Conservation (phyloP, 2,113 vertebrate species). For the Benitochromis conjunctus region DNA sequence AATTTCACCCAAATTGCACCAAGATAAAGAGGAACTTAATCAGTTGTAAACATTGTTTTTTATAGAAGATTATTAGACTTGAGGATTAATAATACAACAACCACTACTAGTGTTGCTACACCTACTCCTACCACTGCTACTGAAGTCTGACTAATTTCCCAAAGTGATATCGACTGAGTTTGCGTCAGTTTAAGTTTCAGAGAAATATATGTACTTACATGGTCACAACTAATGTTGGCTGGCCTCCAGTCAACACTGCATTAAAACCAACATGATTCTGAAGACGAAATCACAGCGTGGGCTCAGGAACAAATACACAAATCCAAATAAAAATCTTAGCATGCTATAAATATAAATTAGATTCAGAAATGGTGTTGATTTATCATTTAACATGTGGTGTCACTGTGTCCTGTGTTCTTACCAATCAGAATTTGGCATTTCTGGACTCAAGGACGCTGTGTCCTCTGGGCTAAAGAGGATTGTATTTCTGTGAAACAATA, state of each 20-base stretch:
- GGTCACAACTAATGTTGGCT: background rate
- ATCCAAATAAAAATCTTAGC: background rate
- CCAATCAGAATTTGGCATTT: no score
- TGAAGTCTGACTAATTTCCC: background rate
- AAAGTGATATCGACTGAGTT: background rate
- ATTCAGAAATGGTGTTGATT: background rate
- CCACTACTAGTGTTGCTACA: background rate
- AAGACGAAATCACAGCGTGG: fast-evolving
- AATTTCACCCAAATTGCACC: background rate
- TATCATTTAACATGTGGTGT: background rate
- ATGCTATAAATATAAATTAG: background rate
- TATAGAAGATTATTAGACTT: background rate
- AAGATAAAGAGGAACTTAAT: background rate
- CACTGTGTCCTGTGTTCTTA: background rate
- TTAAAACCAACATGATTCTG: background rate
- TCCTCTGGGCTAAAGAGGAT: background rate
- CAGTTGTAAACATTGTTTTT: background rate
- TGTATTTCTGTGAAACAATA: background rate
- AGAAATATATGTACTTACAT: background rate
- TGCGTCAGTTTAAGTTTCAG: background rate
- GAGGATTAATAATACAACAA: background rate
- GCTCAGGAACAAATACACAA: background rate
- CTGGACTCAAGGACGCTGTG: no score
- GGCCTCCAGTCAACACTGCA: background rate
- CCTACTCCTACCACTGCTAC: background rate